Base-by-base conservation (phyloP, 2,113 vertebrate genomes). In the Sturnira hondurensis region DNA sequence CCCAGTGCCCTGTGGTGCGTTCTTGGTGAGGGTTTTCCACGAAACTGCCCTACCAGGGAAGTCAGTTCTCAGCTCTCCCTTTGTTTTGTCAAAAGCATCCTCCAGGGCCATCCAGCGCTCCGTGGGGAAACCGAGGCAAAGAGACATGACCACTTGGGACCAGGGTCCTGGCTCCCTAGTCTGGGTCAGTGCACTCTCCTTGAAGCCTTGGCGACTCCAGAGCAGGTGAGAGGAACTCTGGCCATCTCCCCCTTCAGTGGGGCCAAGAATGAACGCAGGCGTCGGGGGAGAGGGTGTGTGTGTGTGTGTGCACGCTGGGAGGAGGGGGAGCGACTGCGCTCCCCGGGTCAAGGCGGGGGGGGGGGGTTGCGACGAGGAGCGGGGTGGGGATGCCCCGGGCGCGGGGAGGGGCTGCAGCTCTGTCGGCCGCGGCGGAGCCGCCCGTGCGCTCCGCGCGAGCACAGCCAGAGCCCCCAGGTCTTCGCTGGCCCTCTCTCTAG, bases 331-430 rank as follows among this genome's bases (percentile, higher is more conserved):
- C 63, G 16, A 61, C 71, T 54, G 87, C 36, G 22, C 61, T 97
- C 92, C 67, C 95, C 61, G 93, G 93, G 96, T 97, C 96, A 92
- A 81, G 92, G 61, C 77, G 86, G 45, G 28, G 61, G 61, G 84
- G 86, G 38, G 28, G 61, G 61, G 52, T 84, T 89, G 93, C 11
- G n/a, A 31, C 8, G 31, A 31, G 90, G 96, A 81, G 91, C 22
- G 71, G 96, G 96, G 96, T 94, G 97, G 97, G 94, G 92, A 97
- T 97, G 97, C 96, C 97, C 84, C 9, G 56, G 97, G 96, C 96
- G 94, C 68, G 33, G 97, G 97, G 96, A 97, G 97, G 97, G 96
- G 95, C 97, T 31, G 88, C 82, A 58, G 81, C 95, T 97, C 88
- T 22, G 77, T 95, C 91, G 89, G 94, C 77, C 74, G 33, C 26